Percentiles rank a stretch among this genome's conserved stretches.
Conservation (phyloP, 2,797 vertebrate species). For the Tapera naevia region DNA sequence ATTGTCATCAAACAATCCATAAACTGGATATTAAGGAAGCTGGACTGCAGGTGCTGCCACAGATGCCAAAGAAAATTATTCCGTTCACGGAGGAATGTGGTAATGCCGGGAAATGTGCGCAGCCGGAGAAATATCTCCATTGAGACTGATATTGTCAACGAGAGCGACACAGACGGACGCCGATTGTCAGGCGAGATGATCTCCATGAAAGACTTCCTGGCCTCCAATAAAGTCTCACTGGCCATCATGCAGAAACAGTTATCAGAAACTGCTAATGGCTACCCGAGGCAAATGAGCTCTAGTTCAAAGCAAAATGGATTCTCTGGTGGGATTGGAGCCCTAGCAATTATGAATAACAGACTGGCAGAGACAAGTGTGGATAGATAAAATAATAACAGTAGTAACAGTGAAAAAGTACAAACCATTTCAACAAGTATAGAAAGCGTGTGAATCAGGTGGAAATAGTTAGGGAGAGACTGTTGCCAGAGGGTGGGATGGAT, state of each 20-base stretch:
- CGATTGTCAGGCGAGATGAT: constrained; percentile 95
- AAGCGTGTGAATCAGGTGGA: not conserved
- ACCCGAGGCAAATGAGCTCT: constrained; percentile 78
- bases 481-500: not conserved
- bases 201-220: constrained; percentile 93
- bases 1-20: constrained; percentile 95
- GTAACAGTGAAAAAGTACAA: not conserved
- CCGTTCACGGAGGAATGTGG: constrained; percentile 81
- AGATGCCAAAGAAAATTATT: constrained; percentile 78
- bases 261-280: constrained; percentile 90
- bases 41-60: constrained; percentile 80
- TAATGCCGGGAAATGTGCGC: constrained; percentile 84
- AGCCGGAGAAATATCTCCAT: constrained; percentile 83
- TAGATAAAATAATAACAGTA: constrained; percentile 76
- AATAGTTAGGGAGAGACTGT: not conserved
- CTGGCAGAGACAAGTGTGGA: constrained; percentile 93
- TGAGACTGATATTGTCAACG: constrained; percentile 85
- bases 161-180: constrained; percentile 88
- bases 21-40: constrained; percentile 89
- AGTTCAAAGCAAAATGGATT: constrained; percentile 86
- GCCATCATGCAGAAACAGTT: constrained; percentile 96
- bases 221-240: constrained; percentile 91
- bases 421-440: not conserved
- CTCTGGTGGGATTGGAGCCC: constrained; percentile 91
- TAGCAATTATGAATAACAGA: constrained; percentile 97